These are phyloP conservation scores for Trisateles emortualis DNA, from an alignment of 2,888 invertebrate species.

Conservation along the genomic window DNA sequence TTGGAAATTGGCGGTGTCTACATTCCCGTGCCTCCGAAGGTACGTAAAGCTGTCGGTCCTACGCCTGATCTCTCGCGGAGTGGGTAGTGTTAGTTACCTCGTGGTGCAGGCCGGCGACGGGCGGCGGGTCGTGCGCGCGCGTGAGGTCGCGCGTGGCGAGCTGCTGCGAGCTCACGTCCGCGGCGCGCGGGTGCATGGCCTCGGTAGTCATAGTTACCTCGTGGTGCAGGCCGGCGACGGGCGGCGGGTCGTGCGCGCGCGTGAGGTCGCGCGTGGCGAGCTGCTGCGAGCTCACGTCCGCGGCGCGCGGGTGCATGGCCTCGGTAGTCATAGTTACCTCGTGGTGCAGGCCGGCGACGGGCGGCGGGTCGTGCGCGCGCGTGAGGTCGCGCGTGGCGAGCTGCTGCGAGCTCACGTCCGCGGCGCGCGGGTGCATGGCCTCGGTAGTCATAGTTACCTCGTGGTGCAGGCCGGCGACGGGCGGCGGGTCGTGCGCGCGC, in stretches of 20 bases:
- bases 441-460: conserved; percentile 21
- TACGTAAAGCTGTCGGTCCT: too few species aligned
- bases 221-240: conserved; percentile 24
- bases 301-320: conserved; percentile 86
- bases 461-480: conserved; percentile 40
- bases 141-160: conserved; percentile 69
- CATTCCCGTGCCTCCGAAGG: too few species aligned
- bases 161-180: conserved; percentile 84
- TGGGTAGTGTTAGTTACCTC: too few species aligned
- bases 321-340: conserved; percentile 58
- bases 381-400: conserved; percentile 81
- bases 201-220: too few species aligned
- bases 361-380: conserved; percentile 41
- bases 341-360: conserved; percentile 40
- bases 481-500: conserved; percentile 41
- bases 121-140: neutral
- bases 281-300: conserved; percentile 84
- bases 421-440: conserved; percentile 60
- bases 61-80: too few species aligned
- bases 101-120: conserved; percentile 24
- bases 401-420: conserved; percentile 84
- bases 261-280: conserved; percentile 69
- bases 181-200: conserved; percentile 86
- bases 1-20: too few species aligned
- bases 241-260: neutral